phyloP scores from a whole-genome alignment of 2,888 invertebrate species.

The Eristalis arbustorum region DNA sequence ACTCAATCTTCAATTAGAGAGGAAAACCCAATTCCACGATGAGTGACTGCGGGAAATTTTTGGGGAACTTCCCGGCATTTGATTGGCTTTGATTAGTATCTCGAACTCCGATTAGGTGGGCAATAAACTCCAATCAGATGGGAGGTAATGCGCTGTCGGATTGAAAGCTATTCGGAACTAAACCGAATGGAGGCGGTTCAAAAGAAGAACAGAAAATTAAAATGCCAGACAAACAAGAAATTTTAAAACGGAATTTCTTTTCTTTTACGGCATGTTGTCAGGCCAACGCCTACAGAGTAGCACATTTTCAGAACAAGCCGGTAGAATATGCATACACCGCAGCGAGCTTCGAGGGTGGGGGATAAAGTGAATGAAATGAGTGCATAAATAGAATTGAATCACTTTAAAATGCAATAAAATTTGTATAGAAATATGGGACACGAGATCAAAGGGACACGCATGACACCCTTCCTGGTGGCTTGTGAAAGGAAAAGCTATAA shows the following conservation, averaged over 20 bases:
- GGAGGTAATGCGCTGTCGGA: neutral
- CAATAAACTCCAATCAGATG: neutral
- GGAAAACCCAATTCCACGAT: neutral
- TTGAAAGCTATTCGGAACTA: neutral
- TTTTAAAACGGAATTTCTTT: neutral
- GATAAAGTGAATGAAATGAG: neutral
- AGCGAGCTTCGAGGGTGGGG: neutral
- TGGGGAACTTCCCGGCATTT: neutral
- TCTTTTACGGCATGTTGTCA: neutral
- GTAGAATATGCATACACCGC: neutral
- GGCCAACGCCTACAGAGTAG: neutral
- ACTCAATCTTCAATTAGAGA: neutral
- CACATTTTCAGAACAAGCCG: neutral
- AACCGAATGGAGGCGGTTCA: neutral
- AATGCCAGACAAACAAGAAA: conserved; percentile 1
- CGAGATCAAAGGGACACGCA: neutral
- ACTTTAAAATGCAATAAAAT: neutral
- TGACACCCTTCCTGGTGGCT: neutral
- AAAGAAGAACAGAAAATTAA: neutral
- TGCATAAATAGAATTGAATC: neutral
- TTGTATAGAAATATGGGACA: neutral
- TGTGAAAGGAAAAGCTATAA: neutral
- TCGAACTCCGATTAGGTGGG: neutral
- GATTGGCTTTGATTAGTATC: neutral
- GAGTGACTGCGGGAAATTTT: neutral